Conservation (phyloP, 1,140 invertebrate genomes). For the Arion vulgaris region DNA sequence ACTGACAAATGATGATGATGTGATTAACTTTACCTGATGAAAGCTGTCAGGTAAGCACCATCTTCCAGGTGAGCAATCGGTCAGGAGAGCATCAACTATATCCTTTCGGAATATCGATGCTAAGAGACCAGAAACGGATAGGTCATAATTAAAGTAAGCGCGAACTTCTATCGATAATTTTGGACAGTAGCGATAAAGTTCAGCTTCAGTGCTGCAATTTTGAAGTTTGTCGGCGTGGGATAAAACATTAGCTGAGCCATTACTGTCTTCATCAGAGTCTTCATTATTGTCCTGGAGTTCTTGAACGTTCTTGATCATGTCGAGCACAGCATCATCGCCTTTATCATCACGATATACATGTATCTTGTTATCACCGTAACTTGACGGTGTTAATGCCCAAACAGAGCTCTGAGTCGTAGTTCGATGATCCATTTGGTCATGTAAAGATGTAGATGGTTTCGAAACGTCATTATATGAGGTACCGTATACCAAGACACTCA, state of each 20-base stretch:
- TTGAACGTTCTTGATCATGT: not conserved
- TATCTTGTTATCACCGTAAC: no score
- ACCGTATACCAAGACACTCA: no score
- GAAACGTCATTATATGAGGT: no score
- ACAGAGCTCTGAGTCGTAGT: no score
- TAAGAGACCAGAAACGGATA: not conserved
- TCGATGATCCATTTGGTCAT: no score
- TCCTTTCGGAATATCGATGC: not conserved
- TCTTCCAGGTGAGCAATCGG: not conserved
- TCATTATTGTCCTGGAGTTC: not conserved
- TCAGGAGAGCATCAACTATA: not conserved
- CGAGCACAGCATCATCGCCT: not conserved
- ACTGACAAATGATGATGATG: not conserved
- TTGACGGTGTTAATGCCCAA: no score
- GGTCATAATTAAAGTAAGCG: not conserved
- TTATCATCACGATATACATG: no score
- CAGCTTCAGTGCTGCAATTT: not conserved
- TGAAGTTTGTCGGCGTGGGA: not conserved
- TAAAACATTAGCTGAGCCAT: not conserved
- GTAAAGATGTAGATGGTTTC: no score
- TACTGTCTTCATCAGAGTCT: not conserved
- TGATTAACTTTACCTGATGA: not conserved
- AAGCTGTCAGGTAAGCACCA: not conserved
- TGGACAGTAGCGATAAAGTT: not conserved
- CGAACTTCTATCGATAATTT: not conserved